Percentiles rank a stretch among this genome's conserved stretches.
Conservation (phyloP, 2,888 invertebrate species). For the Stegophylla sp. region DNA sequence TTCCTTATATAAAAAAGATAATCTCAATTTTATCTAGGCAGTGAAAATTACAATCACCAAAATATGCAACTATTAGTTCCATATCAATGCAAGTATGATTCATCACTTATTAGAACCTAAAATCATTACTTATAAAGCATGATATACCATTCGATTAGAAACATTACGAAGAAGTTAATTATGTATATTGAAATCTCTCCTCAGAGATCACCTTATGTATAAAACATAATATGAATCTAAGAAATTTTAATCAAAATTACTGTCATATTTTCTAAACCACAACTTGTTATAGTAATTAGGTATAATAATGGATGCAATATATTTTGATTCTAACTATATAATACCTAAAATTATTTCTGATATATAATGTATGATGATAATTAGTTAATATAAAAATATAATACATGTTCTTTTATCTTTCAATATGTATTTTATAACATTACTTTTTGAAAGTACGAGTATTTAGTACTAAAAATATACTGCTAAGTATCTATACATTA, state of each 20-base stretch:
- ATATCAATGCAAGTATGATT: too few species aligned
- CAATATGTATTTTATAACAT: not conserved
- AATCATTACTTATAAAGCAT: too few species aligned
- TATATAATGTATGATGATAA: not conserved
- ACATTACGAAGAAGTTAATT: too few species aligned
- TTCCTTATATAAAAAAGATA: too few species aligned
- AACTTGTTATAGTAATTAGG: not conserved
- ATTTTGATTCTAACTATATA: not conserved
- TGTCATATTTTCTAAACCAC: not conserved
- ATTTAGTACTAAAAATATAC: constrained; percentile 2
- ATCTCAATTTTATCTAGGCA: too few species aligned
- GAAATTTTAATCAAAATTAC: not conserved
- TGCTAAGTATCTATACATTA: not conserved
- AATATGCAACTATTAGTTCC: too few species aligned
- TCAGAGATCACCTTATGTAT: too few species aligned
- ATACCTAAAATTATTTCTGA: not conserved
- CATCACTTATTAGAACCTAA: too few species aligned
- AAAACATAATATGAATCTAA: too few species aligned
- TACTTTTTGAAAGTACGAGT: not conserved
- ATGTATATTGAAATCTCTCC: too few species aligned
- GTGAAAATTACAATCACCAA: too few species aligned
- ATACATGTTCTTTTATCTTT: not conserved
- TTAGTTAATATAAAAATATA: not conserved
- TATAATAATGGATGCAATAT: not conserved
- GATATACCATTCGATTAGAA: too few species aligned